Percentiles rank a stretch among this genome's conserved stretches.
Evolutionary conservation across 2,797 vertebrate species (phyloP).

Genomic region (Choloepus didactylus): DNA sequence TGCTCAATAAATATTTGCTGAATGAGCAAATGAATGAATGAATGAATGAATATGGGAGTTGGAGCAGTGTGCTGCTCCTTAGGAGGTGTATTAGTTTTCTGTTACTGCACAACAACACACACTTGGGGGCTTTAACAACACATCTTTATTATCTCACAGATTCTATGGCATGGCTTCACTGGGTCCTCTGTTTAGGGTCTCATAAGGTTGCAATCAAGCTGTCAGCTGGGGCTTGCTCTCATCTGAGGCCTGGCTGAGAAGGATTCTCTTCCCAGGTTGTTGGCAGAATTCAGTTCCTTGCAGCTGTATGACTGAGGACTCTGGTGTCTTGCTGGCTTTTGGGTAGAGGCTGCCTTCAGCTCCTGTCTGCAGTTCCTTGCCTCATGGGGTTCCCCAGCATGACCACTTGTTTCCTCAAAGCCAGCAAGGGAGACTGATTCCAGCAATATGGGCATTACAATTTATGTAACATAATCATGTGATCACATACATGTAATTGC

Average conservation of each 20-base stretch:
- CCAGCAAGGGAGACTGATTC: neutral
- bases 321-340: neutral
- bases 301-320: neutral
- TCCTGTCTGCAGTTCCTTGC: neutral
- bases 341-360: neutral
- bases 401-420: neutral
- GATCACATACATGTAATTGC: neutral
- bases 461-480: neutral
- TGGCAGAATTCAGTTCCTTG: neutral
- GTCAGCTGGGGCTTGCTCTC: neutral
- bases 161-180: neutral
- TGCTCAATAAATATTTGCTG: slow-evolving; percentile 6
- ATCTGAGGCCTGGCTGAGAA: neutral
- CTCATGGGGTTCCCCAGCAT: neutral
- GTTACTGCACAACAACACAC: neutral
- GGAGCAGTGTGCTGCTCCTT: neutral
- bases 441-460: neutral
- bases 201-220: neutral
- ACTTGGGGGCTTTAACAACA: neutral
- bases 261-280: neutral
- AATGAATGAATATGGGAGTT: neutral
- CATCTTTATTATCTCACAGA: neutral
- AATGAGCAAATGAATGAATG: neutral
- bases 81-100: neutral
- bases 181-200: neutral